Conservation (phyloP, 2,113 vertebrate genomes). For the Hiodon alosoides region DNA sequence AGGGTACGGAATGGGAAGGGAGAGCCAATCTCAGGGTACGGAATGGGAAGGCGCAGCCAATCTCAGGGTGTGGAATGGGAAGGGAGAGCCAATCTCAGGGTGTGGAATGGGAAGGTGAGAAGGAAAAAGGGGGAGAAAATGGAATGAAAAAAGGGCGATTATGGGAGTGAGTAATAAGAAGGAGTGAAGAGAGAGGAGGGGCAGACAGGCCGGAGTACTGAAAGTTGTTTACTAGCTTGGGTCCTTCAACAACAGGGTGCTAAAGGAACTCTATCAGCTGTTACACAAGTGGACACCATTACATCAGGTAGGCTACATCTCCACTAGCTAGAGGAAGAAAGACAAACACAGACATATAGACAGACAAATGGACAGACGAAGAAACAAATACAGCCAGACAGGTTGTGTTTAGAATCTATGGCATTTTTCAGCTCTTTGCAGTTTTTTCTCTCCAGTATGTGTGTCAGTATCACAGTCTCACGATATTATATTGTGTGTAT, state of each 20-base stretch:
- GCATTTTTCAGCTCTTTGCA: neutral
- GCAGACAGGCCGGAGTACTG: no score
- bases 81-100: no score
- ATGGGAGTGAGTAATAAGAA: neutral
- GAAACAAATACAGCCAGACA: neutral
- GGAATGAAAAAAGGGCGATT: conserved; percentile 31
- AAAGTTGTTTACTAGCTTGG: no score
- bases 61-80: no score
- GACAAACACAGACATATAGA: conserved; percentile 21
- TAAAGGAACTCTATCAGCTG: neutral
- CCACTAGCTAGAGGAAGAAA: neutral
- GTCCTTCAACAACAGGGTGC: neutral
- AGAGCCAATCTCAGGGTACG: conserved; percentile 27
- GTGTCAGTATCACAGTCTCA: neutral
- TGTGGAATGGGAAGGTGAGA: no score
- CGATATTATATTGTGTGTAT: no score
- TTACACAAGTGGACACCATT: neutral
- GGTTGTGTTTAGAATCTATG: neutral
- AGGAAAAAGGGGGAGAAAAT: neutral
- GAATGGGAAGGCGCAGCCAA: neutral
- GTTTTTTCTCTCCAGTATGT: neutral
- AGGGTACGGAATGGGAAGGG: no score
- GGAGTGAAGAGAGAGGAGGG: neutral
- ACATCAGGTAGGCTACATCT: neutral
- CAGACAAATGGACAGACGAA: neutral